Conservation (phyloP, 2,888 invertebrate species). For the Autographa pulchrina region DNA sequence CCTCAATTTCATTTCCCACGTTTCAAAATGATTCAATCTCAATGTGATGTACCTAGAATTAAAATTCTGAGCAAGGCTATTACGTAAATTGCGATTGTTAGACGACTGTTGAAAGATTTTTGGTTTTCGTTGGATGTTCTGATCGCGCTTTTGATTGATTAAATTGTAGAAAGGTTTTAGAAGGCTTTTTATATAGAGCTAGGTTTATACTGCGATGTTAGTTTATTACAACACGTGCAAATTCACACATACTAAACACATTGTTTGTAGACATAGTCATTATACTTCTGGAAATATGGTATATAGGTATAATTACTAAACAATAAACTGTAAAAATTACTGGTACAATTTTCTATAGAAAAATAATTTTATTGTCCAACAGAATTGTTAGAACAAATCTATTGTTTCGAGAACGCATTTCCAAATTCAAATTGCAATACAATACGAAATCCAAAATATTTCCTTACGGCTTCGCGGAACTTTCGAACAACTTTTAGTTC, state of each 20-base stretch:
- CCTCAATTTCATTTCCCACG: conserved; percentile 72
- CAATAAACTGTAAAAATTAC: no score
- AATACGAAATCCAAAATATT: conserved; percentile 25
- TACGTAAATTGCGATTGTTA: conserved; percentile 52
- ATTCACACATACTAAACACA: no score
- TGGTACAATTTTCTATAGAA: not conserved
- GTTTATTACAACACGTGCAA: no score
- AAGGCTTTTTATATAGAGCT: conserved; percentile 8
- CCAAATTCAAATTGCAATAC: conserved; percentile 17
- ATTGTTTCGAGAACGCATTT: conserved; percentile 1
- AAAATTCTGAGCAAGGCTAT: conserved; percentile 50
- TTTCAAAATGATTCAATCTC: conserved; percentile 77
- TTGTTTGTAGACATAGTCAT: no score
- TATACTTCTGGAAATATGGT: no score
- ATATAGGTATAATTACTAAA: no score
- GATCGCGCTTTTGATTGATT: conserved; percentile 47
- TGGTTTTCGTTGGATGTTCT: conserved; percentile 28
- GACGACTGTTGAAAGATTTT: conserved; percentile 47
- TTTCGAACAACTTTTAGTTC: conserved; percentile 48
- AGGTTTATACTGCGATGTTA: not conserved
- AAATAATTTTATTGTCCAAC: not conserved
- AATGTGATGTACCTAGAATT: conserved; percentile 49
- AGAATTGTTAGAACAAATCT: not conserved
- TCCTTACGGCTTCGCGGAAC: conserved; percentile 19
- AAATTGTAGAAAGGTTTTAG: conserved; percentile 39